phyloP scores from a whole-genome alignment of 2,888 invertebrate species.

The Operophtera brumata region DNA sequence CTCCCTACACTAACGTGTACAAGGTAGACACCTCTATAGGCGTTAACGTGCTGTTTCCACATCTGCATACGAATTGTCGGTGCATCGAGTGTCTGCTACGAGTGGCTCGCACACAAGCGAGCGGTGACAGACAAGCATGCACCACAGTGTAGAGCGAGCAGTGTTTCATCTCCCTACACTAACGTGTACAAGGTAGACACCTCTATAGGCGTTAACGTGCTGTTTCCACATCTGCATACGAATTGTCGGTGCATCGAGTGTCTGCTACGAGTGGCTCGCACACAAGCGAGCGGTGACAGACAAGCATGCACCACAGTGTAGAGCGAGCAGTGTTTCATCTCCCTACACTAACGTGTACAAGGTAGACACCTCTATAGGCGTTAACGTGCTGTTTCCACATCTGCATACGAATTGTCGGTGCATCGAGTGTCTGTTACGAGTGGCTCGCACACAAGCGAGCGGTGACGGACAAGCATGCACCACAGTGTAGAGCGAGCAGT shows the following conservation, averaged over 20 bases:
- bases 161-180: not conserved
- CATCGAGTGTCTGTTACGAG: constrained; percentile 44
- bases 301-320: constrained; percentile 21
- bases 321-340: not conserved
- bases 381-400: constrained; percentile 53
- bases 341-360: too few species aligned
- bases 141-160: constrained; percentile 2
- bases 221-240: constrained; percentile 63
- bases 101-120: constrained; percentile 33
- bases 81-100: constrained; percentile 44
- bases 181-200: too few species aligned
- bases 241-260: constrained; percentile 46
- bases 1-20: too few species aligned
- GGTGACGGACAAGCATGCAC: constrained; percentile 27
- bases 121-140: constrained; percentile 27
- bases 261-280: constrained; percentile 44
- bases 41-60: constrained; percentile 48
- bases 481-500: constrained; percentile 4
- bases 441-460: constrained; percentile 30
- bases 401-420: constrained; percentile 61
- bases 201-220: constrained; percentile 46
- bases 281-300: constrained; percentile 23
- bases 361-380: too few species aligned
- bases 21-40: too few species aligned
- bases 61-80: constrained; percentile 64